A percentile compares a stretch with the other conserved stretches of the same genome.
Evolutionary conservation across 2,888 invertebrate species (phyloP).

Genomic region (Mimas tiliae): DNA sequence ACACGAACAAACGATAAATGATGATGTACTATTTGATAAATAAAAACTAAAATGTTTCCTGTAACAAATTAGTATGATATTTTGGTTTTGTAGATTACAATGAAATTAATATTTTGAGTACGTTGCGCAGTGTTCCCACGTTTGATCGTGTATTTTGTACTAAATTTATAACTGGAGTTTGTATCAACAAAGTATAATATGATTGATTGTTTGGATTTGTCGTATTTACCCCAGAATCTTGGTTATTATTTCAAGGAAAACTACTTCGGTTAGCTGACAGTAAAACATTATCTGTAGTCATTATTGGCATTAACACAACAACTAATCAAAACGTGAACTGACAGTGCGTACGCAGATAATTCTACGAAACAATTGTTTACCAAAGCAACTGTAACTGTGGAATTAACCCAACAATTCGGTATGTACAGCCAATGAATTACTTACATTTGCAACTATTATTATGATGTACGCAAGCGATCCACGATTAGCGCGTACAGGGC

Average conservation of each 20-base stretch:
- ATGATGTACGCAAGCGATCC: conserved; percentile 15
- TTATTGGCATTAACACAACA: neutral
- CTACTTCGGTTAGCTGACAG: neutral
- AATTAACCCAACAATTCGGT: conserved; percentile 12
- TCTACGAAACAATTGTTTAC: conserved; percentile 6
- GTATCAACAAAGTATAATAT: neutral
- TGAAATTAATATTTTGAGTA: conserved; percentile 1
- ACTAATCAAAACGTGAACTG: neutral
- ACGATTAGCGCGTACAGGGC: conserved; percentile 17
- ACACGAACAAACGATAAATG: conserved; percentile 13
- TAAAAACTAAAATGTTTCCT: conserved; percentile 15
- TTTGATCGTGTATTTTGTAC: neutral
- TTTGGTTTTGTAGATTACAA: neutral
- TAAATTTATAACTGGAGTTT: neutral
- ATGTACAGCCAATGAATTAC: conserved; percentile 13
- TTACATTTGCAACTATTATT: conserved; percentile 19
- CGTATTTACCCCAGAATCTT: neutral
- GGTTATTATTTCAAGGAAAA: neutral
- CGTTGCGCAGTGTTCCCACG: neutral
- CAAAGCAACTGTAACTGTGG: neutral
- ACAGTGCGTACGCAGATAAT: neutral
- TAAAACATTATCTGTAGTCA: neutral
- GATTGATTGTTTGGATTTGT: conserved; percentile 1
- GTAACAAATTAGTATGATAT: conserved; percentile 6
- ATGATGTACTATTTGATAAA: conserved; percentile 10